Conservation (phyloP, 2,888 invertebrate species). For the Tiphia femorata region DNA sequence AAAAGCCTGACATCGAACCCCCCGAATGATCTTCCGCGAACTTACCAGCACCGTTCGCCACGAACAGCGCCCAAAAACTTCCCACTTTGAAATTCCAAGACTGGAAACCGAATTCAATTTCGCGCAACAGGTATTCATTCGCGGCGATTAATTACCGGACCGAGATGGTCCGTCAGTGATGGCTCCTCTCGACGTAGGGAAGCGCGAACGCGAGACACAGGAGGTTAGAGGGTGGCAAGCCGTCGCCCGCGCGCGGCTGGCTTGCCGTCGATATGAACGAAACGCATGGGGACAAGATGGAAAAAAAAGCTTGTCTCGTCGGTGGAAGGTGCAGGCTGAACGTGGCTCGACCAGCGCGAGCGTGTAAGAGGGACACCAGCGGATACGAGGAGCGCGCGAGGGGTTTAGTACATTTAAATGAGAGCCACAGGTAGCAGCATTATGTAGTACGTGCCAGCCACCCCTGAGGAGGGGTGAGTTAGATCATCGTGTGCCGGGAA, state of each 20-base stretch:
- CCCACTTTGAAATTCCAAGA: neutral
- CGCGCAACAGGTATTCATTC: slow-evolving; percentile 56
- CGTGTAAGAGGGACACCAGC: slow-evolving; percentile 10
- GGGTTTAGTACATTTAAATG: slow-evolving; percentile 65
- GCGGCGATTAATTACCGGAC: slow-evolving; percentile 55
- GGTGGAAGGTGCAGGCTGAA: slow-evolving; percentile 20
- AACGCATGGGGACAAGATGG: too few species aligned
- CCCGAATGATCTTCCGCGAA: neutral
- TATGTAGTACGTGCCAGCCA: slow-evolving; percentile 62
- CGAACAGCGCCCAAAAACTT: neutral
- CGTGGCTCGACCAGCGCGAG: slow-evolving; percentile 1
- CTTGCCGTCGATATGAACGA: slow-evolving; percentile 51
- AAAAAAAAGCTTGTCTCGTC: slow-evolving; percentile 45
- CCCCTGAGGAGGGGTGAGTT: slow-evolving; percentile 57
- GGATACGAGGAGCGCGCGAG: slow-evolving; percentile 35
- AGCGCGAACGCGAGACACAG: slow-evolving; percentile 9
- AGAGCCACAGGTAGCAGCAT: slow-evolving; percentile 66
- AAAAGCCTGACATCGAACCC: too few species aligned
- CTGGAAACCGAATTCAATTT: slow-evolving; percentile 16
- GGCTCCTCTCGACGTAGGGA: too few species aligned
- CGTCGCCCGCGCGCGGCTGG: slow-evolving; percentile 2
- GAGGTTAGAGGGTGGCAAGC: neutral
- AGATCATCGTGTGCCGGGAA: slow-evolving; percentile 53
- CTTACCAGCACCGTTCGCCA: neutral
- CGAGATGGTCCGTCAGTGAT: too few species aligned